Percentiles rank a stretch among this genome's conserved stretches.
phyloP scores from a whole-genome alignment of 2,113 vertebrate genomes.

The Acrocephalus arundinaceus region DNA sequence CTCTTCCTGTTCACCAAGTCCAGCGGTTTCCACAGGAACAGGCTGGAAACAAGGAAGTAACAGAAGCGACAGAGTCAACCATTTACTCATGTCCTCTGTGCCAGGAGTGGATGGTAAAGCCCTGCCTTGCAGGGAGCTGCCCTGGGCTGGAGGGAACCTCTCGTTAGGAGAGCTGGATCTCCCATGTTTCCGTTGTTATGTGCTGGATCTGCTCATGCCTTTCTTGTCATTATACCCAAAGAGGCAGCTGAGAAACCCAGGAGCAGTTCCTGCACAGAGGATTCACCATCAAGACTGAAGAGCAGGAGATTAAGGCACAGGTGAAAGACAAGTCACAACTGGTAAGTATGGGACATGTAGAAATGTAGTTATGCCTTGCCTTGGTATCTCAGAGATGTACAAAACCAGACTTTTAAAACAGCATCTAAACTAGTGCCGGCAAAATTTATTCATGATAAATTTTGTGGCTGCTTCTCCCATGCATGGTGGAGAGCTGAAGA shows the following conservation, averaged over 20 bases:
- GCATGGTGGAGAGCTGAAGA: background rate
- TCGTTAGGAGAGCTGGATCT: background rate
- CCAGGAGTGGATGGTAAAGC: background rate
- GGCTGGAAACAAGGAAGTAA: slow-evolving; percentile 76
- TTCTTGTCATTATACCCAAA: background rate
- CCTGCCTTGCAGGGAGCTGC: background rate
- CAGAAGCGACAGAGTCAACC: slow-evolving; percentile 32
- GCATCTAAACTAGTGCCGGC: background rate
- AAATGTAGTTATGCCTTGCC: background rate
- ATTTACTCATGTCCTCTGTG: slow-evolving; percentile 16
- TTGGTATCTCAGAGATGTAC: background rate
- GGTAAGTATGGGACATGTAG: background rate
- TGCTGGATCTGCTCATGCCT: background rate
- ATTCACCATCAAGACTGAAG: background rate
- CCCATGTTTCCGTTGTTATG: accelerated
- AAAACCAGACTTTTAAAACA: background rate
- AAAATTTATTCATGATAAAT: background rate
- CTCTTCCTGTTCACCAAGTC: slow-evolving; percentile 85
- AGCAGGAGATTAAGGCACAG: background rate
- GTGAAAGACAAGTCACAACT: slow-evolving; percentile 40
- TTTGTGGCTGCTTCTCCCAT: background rate
- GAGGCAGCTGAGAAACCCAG: background rate
- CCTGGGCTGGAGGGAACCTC: background rate
- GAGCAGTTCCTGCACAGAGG: background rate
- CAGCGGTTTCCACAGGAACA: slow-evolving; percentile 78